phyloP scores from a whole-genome alignment of 2,888 invertebrate genomes.

The Rambutsinella grinnellia region DNA sequence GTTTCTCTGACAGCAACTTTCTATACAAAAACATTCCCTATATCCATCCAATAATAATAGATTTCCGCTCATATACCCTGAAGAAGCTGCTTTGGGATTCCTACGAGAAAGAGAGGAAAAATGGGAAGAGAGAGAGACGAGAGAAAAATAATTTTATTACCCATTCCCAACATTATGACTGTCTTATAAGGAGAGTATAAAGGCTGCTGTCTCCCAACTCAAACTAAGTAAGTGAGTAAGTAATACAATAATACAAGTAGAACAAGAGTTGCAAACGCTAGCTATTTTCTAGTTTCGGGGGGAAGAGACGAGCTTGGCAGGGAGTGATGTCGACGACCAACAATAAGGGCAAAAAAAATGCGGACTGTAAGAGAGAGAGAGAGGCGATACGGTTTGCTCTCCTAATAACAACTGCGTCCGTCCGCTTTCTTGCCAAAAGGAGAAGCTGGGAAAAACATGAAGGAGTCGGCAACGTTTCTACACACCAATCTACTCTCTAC shows the following conservation, averaged over 20 bases:
- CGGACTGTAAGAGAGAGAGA: not conserved
- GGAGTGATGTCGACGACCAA: constrained; percentile 39
- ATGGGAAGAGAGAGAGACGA: too few species aligned
- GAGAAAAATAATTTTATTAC: constrained; percentile 55
- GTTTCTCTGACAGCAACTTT: too few species aligned
- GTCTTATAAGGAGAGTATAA: not conserved
- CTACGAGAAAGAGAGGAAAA: too few species aligned
- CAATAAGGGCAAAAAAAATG: constrained; percentile 9
- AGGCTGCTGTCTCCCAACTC: not conserved
- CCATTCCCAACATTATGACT: constrained; percentile 52
- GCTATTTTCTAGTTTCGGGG: constrained; percentile 17
- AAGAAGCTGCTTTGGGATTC: too few species aligned
- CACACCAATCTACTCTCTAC: too few species aligned
- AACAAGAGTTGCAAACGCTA: constrained; percentile 48
- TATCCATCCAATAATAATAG: too few species aligned
- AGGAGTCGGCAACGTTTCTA: constrained; percentile 41
- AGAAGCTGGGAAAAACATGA: constrained; percentile 10
- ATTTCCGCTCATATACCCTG: too few species aligned
- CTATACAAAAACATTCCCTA: too few species aligned
- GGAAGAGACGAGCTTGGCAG: constrained; percentile 20
- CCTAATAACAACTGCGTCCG: constrained; percentile 54
- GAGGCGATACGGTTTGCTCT: constrained; percentile 15
- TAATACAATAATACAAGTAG: constrained; percentile 37
- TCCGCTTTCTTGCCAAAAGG: constrained; percentile 48
- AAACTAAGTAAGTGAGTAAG: constrained; percentile 15